Base-by-base conservation (phyloP, 2,113 vertebrate species). In the Oreochromis niloticus region DNA sequence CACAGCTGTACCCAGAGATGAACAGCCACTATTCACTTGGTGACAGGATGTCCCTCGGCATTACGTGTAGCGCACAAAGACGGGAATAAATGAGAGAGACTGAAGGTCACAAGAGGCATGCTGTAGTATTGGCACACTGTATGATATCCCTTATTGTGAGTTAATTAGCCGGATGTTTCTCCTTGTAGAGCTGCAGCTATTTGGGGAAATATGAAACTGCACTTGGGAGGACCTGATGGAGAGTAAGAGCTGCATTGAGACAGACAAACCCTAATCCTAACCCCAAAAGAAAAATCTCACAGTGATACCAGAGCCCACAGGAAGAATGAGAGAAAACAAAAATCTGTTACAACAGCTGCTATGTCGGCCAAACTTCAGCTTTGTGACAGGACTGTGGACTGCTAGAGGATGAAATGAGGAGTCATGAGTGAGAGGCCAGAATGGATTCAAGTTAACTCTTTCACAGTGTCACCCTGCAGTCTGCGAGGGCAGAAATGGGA, bases 1-100 rank as follows among this genome's bases (percentile, higher is more conserved):
- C 92, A 90, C 94, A 95, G 95, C 94, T 95, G 93, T 89, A 90
- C 85, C 89, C 88, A 32, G 88, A 85, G 84, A 95, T 92, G 94
- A 95, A 95, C 88, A 80, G 87, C 57, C 43, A 71, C 90, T 84
- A 94, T 95, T 95, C 92, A 94, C 81, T 79, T 48, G 61, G 84
- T 73, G 86, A 90, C 93, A 94, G 93, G 93, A 94, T 92, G 92
- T 94, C 92, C 86, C 85, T 88, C n/a, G 24, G 89, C 78, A 8
- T 75, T 75, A 88, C 85, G 19, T 86, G 82, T 34, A n/a, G 71
- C 39, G 10, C 85, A 90, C 89, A 91, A 92, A 91, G 92, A 86
- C 7, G 4, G 16, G 39, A 56, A 85, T 82, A 83, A 92, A 84
- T 32, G 55, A 46, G 43, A 43, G 61, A 59, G 56, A 54, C 41